A percentile compares a stretch with the other conserved stretches of the same genome.
phyloP scores from a whole-genome alignment of 2,888 invertebrate genomes.

The Rhingia campestris region DNA sequence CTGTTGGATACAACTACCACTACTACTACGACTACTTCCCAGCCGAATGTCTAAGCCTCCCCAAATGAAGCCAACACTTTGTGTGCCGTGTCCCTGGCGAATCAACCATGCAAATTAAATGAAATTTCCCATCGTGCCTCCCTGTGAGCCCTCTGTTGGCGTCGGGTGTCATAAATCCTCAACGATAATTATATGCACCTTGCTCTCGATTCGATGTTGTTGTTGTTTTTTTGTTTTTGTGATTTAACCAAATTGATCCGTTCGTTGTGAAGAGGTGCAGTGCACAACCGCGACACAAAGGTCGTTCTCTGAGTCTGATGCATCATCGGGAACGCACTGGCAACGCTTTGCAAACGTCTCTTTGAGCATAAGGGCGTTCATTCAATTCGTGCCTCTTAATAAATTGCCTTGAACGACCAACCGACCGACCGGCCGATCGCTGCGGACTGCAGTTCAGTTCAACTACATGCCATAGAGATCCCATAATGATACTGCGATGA shows the following conservation, averaged over 20 bases:
- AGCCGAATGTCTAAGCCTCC: not conserved
- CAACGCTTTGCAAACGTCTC: not conserved
- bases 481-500: conserved; percentile 64
- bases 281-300: conserved; percentile 35
- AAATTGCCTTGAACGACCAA: conserved; percentile 71
- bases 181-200: conserved; percentile 75
- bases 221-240: conserved; percentile 46
- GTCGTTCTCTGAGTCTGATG: conserved; percentile 43
- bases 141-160: conserved; percentile 57
- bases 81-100: conserved; percentile 47
- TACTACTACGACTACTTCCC: conserved; percentile 27
- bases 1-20: conserved; percentile 61
- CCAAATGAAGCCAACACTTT: conserved; percentile 66
- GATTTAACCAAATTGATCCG: conserved; percentile 75
- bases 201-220: conserved; percentile 63
- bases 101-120: conserved; percentile 74
- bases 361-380: conserved; percentile 72
- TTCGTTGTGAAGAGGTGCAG: conserved; percentile 15
- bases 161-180: conserved; percentile 75
- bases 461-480: conserved; percentile 73
- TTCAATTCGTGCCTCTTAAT: conserved; percentile 76
- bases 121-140: conserved; percentile 71
- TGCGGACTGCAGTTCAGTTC: conserved; percentile 26
- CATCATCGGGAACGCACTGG: not conserved
- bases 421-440: not conserved